phyloP scores from a whole-genome alignment of 2,888 invertebrate species.

The Campoplex nolae region DNA sequence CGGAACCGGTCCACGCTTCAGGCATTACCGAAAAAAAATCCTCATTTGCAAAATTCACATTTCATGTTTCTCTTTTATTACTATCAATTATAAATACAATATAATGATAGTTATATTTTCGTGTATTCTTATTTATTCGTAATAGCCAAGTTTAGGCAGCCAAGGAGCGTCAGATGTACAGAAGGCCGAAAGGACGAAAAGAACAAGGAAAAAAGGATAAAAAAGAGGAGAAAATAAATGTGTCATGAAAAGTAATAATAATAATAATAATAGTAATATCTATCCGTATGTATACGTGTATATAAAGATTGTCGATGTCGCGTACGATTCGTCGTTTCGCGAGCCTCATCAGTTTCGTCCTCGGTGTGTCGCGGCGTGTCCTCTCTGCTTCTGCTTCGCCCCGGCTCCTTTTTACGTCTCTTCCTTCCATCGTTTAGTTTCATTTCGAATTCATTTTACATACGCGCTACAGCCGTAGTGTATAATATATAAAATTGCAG shows the following conservation, averaged over 20 bases:
- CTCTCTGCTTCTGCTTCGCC: neutral
- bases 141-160: conserved; percentile 65
- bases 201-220: conserved; percentile 7
- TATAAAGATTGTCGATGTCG: conserved; percentile 68
- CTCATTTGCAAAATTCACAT: conserved; percentile 23
- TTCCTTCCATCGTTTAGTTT: neutral
- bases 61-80: conserved; percentile 55
- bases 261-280: conserved; percentile 54
- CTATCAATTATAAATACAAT: conserved; percentile 71
- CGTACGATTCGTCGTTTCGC: conserved; percentile 39
- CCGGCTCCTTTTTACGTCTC: neutral
- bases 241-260: conserved; percentile 42
- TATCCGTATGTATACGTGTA: conserved; percentile 35
- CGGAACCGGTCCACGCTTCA: neutral
- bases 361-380: conserved; percentile 1
- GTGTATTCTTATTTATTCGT: conserved; percentile 51
- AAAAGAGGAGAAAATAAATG: conserved; percentile 19
- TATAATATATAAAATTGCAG: conserved; percentile 38
- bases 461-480: conserved; percentile 1
- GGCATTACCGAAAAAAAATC: conserved; percentile 4
- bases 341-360: conserved; percentile 45
- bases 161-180: conserved; percentile 53
- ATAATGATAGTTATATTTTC: conserved; percentile 52
- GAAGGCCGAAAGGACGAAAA: conserved; percentile 40
- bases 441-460: conserved; percentile 12